phyloP scores from a whole-genome alignment of 92 coral and sea anemone genomes.

The Heliopora coerulea region DNA sequence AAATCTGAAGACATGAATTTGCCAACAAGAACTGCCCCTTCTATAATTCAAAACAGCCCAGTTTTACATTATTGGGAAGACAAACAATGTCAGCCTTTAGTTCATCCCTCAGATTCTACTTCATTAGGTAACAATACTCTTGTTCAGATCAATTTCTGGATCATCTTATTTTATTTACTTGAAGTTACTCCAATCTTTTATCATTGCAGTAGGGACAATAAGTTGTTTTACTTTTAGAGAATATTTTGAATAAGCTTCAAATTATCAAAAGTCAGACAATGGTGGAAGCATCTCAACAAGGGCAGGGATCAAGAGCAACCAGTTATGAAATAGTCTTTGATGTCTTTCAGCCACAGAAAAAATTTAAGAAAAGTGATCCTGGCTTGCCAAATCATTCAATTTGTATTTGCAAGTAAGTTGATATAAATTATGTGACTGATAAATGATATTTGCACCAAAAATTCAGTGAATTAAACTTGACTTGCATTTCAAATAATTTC shows the following conservation, averaged over 20 bases:
- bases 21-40: slow-evolving; percentile 14
- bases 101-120: slow-evolving; percentile 79
- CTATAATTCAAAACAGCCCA: slow-evolving; percentile 44
- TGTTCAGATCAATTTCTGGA: neutral
- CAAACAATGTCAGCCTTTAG: slow-evolving; percentile 65
- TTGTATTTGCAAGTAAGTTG: slow-evolving; percentile 79
- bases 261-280: slow-evolving; percentile 19
- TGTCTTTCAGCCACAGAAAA: slow-evolving; percentile 81
- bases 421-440: neutral
- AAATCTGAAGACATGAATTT: neutral
- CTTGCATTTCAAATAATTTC: neutral
- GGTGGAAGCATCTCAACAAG: neutral
- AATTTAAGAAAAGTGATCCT: slow-evolving; percentile 78
- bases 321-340: slow-evolving; percentile 62
- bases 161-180: neutral
- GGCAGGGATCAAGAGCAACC: neutral
- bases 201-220: neutral
- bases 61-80: slow-evolving; percentile 77
- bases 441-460: neutral
- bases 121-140: slow-evolving; percentile 60
- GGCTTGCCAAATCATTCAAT: slow-evolving; percentile 78
- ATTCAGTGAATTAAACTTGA: no score
- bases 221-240: slow-evolving; percentile 11
- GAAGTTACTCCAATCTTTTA: neutral
- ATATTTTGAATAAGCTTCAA: slow-evolving; percentile 32